Base-by-base conservation (phyloP, 2,797 vertebrate species). In the Arrhamphus sclerolepis region DNA sequence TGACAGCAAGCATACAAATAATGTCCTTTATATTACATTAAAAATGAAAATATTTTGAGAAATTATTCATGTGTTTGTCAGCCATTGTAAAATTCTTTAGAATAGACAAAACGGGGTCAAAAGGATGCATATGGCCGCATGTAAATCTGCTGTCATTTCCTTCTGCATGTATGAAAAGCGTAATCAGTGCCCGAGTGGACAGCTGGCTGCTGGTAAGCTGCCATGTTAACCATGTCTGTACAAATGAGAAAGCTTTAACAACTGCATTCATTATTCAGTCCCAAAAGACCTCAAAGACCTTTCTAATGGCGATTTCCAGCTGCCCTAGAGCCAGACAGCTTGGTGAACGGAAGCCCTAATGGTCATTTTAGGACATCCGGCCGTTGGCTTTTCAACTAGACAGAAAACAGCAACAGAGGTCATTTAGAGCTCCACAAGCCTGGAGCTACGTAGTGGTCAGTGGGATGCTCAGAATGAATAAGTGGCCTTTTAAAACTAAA, bases 381-480 rank as follows among this genome's bases (percentile, higher is more conserved):
- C 77, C 66, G 50, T 50, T 44, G 75, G 78, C 59, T 75, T 78
- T 77, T 57, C 57, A 73, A 48, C 62, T 63, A 80, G 80, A 84
- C 76, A 74, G 74, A 80, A 83, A 84, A 78, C 77, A 72, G 68
- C 77, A 68, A 70, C 69, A 87, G 79, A 87, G 88, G 87, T 89
- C 86, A 80, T 70, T 76, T 66, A 46, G 77, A 86, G 75, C 56
- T 56, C 71, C 56, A 65, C 62, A 54, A 22, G 72, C 81, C 73
- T 42, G 52, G 26, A 84, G 81, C 79, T 31, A 31, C 56, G 62
- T 46, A n/a, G 54, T 58, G 61, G 79, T 69, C 79, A 66, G 63
- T 78, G 57, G 74, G 74, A 58, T 58, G 60, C 56, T 70, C 51
- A n/a, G 63, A 74, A 85, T 80, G 67, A 78, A 58, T 61, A 80